Conservation (phyloP, 2,113 vertebrate genomes). For the Salvelinus fontinalis region DNA sequence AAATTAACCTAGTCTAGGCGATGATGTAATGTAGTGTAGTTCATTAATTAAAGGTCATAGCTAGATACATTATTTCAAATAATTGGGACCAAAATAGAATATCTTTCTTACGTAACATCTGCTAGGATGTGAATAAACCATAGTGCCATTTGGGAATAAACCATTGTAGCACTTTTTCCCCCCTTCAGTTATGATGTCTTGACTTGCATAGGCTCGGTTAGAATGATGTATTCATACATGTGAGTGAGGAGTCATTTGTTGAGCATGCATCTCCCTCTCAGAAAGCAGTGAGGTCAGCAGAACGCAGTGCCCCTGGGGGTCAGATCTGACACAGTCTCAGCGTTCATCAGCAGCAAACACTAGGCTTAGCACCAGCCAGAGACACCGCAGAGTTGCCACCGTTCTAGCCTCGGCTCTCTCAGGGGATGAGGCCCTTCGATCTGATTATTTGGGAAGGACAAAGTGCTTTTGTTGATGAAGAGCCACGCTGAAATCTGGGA, state of each 20-base stretch:
- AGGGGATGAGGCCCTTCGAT: conserved; percentile 72
- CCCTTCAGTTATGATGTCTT: conserved; percentile 20
- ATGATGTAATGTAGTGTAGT: no score
- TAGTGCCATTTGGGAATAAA: not conserved
- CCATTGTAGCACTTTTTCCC: not conserved
- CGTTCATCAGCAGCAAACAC: conserved; percentile 24
- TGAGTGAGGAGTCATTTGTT: conserved; percentile 50
- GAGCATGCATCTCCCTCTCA: conserved; percentile 42
- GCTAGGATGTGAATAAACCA: not conserved
- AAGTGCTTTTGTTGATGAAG: conserved; percentile 87
- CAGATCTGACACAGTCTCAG: conserved; percentile 34
- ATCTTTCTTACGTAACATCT: not conserved
- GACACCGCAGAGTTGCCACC: not conserved
- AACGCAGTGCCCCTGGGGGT: conserved; percentile 18
- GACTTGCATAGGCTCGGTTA: conserved; percentile 32
- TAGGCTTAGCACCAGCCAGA: not conserved
- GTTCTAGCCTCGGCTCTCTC: conserved; percentile 44
- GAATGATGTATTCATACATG: conserved; percentile 53
- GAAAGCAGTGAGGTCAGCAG: conserved; percentile 46
- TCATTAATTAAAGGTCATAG: no score
- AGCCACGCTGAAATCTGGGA: conserved; percentile 83
- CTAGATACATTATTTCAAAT: not conserved
- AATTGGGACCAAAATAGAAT: not conserved
- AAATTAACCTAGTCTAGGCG: no score
- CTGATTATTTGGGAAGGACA: conserved; percentile 84